These are phyloP conservation scores for Chondrosia reniformis DNA, from an alignment of 37 sponge, comb jelly and placozoan genomes.

Conservation along the genomic window DNA sequence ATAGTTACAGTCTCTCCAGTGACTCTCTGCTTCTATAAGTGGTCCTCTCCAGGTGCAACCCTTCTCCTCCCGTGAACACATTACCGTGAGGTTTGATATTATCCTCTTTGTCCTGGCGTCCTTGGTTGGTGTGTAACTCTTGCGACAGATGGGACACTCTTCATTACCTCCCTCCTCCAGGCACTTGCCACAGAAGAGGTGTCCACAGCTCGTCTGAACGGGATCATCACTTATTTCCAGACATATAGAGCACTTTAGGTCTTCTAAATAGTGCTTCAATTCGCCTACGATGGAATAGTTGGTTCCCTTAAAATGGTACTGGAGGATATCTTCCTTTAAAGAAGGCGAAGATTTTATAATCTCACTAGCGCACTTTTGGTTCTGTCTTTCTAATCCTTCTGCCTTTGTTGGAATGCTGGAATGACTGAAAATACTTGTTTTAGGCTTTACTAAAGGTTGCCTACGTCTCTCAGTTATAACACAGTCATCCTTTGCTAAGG, in stretches of 20 bases:
- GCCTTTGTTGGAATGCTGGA: no score
- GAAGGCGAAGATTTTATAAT: no score
- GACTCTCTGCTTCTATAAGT: not conserved
- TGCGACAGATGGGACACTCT: not conserved
- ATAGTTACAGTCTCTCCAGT: not conserved
- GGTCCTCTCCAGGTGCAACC: conserved; percentile 3
- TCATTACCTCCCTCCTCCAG: no score
- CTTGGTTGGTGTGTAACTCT: no score
- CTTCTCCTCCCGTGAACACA: not conserved
- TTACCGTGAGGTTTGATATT: not conserved
- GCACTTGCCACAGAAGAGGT: conserved; percentile 7
- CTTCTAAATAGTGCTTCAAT: not conserved
- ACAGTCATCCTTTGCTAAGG: no score
- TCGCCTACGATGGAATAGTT: not conserved
- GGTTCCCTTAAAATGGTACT: not conserved
- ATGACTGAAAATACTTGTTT: no score
- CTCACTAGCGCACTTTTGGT: no score
- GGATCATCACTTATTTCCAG: not conserved
- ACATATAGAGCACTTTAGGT: conserved; percentile 6
- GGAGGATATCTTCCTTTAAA: not conserved
- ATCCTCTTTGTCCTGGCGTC: not conserved
- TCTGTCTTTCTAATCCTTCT: no score
- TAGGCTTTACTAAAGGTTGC: no score
- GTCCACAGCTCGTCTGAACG: conserved; percentile 16
- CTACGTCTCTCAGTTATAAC: no score